Percentiles rank a stretch among this genome's conserved stretches.
phyloP scores from a whole-genome alignment of 2,888 invertebrate genomes.

The Ptycholaimellus sp. region DNA sequence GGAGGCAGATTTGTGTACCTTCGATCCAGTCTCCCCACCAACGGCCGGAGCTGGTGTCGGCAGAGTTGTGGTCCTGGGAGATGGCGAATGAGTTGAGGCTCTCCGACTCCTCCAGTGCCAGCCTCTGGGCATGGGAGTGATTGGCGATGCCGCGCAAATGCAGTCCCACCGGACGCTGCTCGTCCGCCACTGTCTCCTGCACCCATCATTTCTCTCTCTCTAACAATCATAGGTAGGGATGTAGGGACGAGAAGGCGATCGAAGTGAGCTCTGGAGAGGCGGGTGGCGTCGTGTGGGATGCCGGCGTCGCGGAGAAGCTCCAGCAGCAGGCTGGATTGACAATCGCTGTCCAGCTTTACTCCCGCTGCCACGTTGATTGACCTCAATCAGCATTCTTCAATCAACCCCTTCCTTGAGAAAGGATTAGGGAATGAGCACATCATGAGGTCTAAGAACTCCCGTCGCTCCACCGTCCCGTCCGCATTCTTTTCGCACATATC shows the following conservation, averaged over 20 bases:
- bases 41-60: too few species aligned
- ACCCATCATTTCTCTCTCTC: background rate
- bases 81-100: slow-evolving; percentile 22
- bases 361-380: slow-evolving; percentile 21
- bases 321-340: slow-evolving; percentile 11
- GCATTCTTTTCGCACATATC: slow-evolving; percentile 91
- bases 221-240: background rate
- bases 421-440: slow-evolving; percentile 32
- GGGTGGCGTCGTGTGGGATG: slow-evolving; percentile 1
- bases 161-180: slow-evolving; percentile 18
- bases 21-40: too few species aligned
- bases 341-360: slow-evolving; percentile 14
- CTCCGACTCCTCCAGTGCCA: slow-evolving; percentile 8
- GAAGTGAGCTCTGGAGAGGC: slow-evolving; percentile 18
- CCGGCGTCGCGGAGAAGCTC: slow-evolving; percentile 5
- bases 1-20: too few species aligned
- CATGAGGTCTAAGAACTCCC: slow-evolving; percentile 72
- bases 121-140: background rate
- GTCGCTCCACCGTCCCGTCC: slow-evolving; percentile 75
- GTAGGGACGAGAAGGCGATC: slow-evolving; percentile 16
- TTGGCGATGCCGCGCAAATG: slow-evolving; percentile 15
- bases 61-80: slow-evolving; percentile 8
- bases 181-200: slow-evolving; percentile 8
- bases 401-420: background rate
- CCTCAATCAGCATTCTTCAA: slow-evolving; percentile 6